Base-by-base conservation (phyloP, 2,797 vertebrate species). In the Chaetodon trifasciatus region DNA sequence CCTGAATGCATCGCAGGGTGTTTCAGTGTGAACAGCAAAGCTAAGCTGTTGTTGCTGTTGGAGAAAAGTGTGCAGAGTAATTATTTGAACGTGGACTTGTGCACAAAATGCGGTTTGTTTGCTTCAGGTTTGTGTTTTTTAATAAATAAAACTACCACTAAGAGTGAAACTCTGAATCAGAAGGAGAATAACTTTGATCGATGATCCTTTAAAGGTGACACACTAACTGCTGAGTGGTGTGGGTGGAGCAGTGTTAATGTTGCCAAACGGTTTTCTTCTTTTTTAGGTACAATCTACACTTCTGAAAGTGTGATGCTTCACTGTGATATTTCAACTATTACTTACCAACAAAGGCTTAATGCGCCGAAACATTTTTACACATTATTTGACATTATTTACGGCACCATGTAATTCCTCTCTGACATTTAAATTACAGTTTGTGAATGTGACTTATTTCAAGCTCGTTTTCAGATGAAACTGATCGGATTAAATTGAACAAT, bases 91-190 rank as follows among this genome's bases (percentile, higher is more conserved):
- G 6, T 24, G 16, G 46, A 71, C 55, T 21, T 46, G 65, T 56
- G 50, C 75, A 12, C n/a, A 70, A 49, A 65, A 61, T 37, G 50
- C 32, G 60, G 70, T 85, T 83, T 74, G 21, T 82, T 76, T 80
- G 74, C 71, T 77, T 78, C 15, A 49, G 67, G 37, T 88, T 87
- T 83, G 69, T 90, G 74, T 86, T 79, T 89, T 91, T 90, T 75
- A 87, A 87, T 87, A 84, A 89, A 90, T 91, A 91, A 91, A 90
- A 70, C 3, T 11, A 1, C 1, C 50, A 93, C 87, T 90, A 86
- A 92, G 76, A 92, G 60, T 92, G 93, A 93, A 93, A 94, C 89
- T 89, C 47, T 91, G 90, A 91, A 86, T 93, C 83, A 91, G 85
- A 91, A 60, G 74, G 79, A 89, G 84, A 91, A 74, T 47, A 11